phyloP scores from a whole-genome alignment of 2,797 vertebrate species.

The Neopelma chrysocephalum region DNA sequence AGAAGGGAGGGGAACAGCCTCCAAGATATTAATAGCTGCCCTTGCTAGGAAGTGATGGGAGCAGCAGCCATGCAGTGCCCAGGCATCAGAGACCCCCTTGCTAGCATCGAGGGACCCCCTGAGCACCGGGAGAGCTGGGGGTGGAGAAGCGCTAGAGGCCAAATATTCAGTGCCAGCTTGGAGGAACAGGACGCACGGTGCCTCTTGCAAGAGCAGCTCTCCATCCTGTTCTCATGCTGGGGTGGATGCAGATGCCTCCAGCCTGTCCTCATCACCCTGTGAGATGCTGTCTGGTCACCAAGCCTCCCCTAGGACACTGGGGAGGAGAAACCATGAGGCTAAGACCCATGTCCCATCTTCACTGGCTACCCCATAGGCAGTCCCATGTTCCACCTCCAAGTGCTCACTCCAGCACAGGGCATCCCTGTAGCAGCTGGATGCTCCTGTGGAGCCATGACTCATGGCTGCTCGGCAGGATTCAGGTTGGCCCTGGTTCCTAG shows the following conservation, averaged over 20 bases:
- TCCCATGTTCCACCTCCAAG: neutral
- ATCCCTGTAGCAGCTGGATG: neutral
- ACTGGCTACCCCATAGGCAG: neutral
- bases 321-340: neutral
- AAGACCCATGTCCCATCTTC: neutral
- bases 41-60: neutral
- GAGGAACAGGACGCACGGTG: neutral
- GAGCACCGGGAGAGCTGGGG: neutral
- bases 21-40: constrained; percentile 4
- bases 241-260: neutral
- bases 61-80: neutral
- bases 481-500: neutral
- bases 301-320: fast-evolving
- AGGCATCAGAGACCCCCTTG: neutral
- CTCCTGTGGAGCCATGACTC: fast-evolving
- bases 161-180: neutral
- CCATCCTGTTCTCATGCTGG: neutral
- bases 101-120: neutral
- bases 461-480: neutral
- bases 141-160: neutral
- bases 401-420: neutral
- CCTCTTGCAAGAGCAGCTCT: neutral
- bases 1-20: constrained; percentile 1
- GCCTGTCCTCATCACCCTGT: neutral
- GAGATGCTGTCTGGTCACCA: neutral